These are phyloP conservation scores for Pholis gunnellus DNA, from an alignment of 2,113 vertebrate species.

Conservation along the genomic window DNA sequence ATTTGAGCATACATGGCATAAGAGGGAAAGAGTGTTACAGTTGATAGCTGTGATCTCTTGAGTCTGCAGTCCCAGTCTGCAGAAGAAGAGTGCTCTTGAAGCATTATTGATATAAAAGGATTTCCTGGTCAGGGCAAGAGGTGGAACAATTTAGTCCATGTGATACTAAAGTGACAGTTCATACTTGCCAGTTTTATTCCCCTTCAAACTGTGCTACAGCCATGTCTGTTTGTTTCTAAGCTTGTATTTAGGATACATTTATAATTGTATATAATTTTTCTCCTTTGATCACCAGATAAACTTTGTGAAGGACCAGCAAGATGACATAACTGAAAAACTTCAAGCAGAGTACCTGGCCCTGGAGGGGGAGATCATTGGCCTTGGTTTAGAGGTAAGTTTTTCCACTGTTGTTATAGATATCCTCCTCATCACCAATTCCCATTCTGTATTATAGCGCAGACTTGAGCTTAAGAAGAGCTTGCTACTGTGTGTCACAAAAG, in stretches of 20 bases:
- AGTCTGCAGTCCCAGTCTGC: background rate
- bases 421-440: background rate
- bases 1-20: constrained; percentile 9
- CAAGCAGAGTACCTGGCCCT: constrained; percentile 78
- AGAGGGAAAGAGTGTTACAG: background rate
- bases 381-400: constrained; percentile 82
- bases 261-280: constrained; percentile 20
- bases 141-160: background rate
- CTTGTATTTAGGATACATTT: background rate
- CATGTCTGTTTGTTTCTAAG: constrained; percentile 18
- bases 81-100: constrained; percentile 7
- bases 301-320: constrained; percentile 88
- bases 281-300: constrained; percentile 81
- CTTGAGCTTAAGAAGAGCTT: constrained; percentile 1
- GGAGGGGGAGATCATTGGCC: constrained; percentile 83
- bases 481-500: background rate
- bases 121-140: background rate
- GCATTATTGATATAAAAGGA: constrained; percentile 24
- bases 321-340: constrained; percentile 82
- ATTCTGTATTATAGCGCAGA: background rate
- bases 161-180: constrained; percentile 7
- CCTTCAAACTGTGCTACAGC: background rate
- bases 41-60: background rate
- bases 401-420: background rate
- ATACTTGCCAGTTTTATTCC: background rate